phyloP scores from a whole-genome alignment of 2,113 vertebrate species.

The Xenopus borealis region DNA sequence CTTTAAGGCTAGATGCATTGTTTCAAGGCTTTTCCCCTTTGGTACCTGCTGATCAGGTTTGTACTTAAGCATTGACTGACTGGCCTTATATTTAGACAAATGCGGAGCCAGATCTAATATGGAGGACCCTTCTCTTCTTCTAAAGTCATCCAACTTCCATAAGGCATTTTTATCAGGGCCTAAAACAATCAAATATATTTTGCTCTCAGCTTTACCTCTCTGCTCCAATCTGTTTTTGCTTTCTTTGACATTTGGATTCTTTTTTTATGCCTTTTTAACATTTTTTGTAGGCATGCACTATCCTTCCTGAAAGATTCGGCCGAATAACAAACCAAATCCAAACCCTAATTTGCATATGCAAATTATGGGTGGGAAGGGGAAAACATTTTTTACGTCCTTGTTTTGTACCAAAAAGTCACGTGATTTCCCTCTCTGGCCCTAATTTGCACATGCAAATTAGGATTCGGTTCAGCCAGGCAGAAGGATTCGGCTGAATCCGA shows the following conservation, averaged over 20 bases:
- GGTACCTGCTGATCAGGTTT: not conserved
- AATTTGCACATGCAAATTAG: too few relatives aligned
- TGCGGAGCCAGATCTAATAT: not conserved
- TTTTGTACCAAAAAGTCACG: too few relatives aligned
- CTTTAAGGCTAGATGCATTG: slow-evolving; percentile 18
- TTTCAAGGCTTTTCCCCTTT: slow-evolving; percentile 11
- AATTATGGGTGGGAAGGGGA: too few relatives aligned
- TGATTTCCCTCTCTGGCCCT: too few relatives aligned
- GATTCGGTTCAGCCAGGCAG: too few relatives aligned
- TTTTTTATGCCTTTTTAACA: slow-evolving; percentile 18
- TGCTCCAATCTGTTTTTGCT: slow-evolving; percentile 6
- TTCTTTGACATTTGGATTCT: not conserved
- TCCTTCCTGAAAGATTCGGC: too few relatives aligned
- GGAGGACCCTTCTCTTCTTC: not conserved
- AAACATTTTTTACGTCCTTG: too few relatives aligned
- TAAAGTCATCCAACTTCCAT: not conserved
- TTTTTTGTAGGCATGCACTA: too few relatives aligned
- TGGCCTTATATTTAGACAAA: slow-evolving; percentile 5
- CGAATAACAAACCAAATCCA: too few relatives aligned
- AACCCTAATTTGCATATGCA: too few relatives aligned
- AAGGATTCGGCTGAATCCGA: too few relatives aligned
- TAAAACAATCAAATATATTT: slow-evolving; percentile 14
- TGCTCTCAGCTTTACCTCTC: slow-evolving; percentile 10
- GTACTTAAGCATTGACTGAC: not conserved
- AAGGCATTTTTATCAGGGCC: not conserved